A percentile compares a stretch with the other conserved stretches of the same genome.
These are phyloP conservation scores for Speoplatyrhinus poulsoni DNA, from an alignment of 2,113 vertebrate genomes.

Conservation along the genomic window DNA sequence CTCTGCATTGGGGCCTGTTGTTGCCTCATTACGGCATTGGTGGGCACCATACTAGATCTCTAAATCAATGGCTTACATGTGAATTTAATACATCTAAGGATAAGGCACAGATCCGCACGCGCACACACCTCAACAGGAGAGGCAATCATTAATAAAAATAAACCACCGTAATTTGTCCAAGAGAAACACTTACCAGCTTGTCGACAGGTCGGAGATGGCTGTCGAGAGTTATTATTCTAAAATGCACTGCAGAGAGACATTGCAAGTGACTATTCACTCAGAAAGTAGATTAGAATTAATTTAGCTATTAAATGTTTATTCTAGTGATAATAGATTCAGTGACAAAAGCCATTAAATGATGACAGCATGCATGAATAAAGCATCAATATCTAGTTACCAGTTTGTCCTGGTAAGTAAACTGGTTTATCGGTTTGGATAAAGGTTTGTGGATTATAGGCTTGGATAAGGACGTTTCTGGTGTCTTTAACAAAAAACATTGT, in stretches of 20 bases:
- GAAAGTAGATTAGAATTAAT: neutral
- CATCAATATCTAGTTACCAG: conserved; percentile 45
- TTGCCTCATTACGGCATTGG: too few relatives aligned
- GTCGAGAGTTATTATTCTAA: conserved; percentile 60
- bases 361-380: neutral
- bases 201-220: conserved; percentile 28
- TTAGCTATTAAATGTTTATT: neutral
- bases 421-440: conserved; percentile 75
- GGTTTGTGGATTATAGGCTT: conserved; percentile 23
- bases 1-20: too few relatives aligned
- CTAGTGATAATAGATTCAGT: neutral
- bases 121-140: neutral
- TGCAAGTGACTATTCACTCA: neutral
- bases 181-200: conserved; percentile 41
- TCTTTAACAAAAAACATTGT: conserved; percentile 52
- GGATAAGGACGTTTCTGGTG: conserved; percentile 59
- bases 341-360: neutral
- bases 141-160: neutral
- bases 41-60: too few relatives aligned
- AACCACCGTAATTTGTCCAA: neutral
- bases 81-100: too few relatives aligned
- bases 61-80: too few relatives aligned
- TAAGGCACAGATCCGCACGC: too few relatives aligned
- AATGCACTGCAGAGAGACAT: conserved; percentile 46
- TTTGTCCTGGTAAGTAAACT: conserved; percentile 74